Percentiles rank a stretch among this genome's conserved stretches.
These are phyloP conservation scores for Luperina testacea DNA, from an alignment of 2,888 invertebrate species.

Conservation along the genomic window DNA sequence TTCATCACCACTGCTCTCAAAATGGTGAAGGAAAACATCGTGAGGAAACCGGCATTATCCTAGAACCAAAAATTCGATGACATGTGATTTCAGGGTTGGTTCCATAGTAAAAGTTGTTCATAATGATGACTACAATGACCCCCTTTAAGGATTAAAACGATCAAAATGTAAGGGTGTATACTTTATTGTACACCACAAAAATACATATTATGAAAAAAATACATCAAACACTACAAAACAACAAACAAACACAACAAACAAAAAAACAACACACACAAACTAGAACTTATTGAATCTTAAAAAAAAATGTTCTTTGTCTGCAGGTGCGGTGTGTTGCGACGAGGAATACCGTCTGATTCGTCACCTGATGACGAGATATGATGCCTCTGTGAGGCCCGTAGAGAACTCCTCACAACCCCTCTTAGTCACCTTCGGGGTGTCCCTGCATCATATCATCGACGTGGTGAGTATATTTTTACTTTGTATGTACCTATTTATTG, in stretches of 20 bases:
- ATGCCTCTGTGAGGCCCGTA: slow-evolving; percentile 94
- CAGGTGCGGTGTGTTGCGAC: slow-evolving; percentile 87
- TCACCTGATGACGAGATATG: slow-evolving; percentile 93
- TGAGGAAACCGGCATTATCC: background rate
- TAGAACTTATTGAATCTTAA: too few relatives aligned
- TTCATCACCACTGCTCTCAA: background rate
- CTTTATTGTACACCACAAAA: too few relatives aligned
- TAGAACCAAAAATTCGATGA: background rate
- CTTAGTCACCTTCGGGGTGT: slow-evolving; percentile 94
- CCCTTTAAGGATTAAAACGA: too few relatives aligned
- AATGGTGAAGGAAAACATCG: background rate
- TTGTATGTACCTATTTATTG: too few relatives aligned
- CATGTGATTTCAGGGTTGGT: too few relatives aligned
- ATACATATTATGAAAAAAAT: too few relatives aligned
- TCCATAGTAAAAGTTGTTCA: too few relatives aligned
- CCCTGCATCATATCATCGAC: slow-evolving; percentile 96
- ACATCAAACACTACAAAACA: too few relatives aligned
- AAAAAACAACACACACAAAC: too few relatives aligned
- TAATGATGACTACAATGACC: too few relatives aligned
- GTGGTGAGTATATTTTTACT: slow-evolving; percentile 91
- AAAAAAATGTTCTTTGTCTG: slow-evolving; percentile 23
- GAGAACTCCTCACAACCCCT: slow-evolving; percentile 94
- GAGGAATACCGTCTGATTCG: slow-evolving; percentile 93
- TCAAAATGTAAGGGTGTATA: too few relatives aligned
- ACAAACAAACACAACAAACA: too few relatives aligned